Conservation (phyloP, 2,888 invertebrate genomes). For the Phania funesta region DNA sequence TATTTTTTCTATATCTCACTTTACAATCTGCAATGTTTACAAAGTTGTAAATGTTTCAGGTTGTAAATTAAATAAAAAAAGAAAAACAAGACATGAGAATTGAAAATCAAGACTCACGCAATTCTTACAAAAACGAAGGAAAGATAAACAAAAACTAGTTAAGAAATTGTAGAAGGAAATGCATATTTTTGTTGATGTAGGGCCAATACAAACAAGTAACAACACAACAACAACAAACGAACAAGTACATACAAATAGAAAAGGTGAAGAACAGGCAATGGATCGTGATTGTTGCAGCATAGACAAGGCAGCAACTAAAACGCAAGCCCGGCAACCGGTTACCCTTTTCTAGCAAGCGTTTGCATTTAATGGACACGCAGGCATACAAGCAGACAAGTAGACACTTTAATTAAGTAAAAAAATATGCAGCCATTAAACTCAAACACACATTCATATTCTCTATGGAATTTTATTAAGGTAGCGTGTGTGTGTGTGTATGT, state of each 20-base stretch:
- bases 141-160: neutral
- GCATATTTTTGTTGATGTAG: constrained; percentile 59
- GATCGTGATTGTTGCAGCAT: constrained; percentile 57
- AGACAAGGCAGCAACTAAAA: constrained; percentile 23
- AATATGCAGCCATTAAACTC: constrained; percentile 40
- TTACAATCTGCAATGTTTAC: neutral
- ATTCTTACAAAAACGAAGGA: neutral
- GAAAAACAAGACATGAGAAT: neutral
- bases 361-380: constrained; percentile 22
- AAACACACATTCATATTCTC: constrained; percentile 45
- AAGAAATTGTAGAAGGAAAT: neutral
- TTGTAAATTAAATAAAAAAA: neutral
- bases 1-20: neutral
- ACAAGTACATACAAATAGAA: neutral
- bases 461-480: constrained; percentile 4
- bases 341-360: constrained; percentile 38
- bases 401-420: constrained; percentile 23
- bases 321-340: constrained; percentile 47
- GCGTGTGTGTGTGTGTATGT: neutral
- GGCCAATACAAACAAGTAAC: constrained; percentile 50
- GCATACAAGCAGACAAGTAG: neutral
- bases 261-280: neutral
- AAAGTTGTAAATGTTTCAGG: no score
- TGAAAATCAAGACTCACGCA: neutral
- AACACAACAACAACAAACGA: neutral